A percentile compares a stretch with the other conserved stretches of the same genome.
phyloP scores from a whole-genome alignment of 1,140 invertebrate species.

The Heterodera schachtii region DNA sequence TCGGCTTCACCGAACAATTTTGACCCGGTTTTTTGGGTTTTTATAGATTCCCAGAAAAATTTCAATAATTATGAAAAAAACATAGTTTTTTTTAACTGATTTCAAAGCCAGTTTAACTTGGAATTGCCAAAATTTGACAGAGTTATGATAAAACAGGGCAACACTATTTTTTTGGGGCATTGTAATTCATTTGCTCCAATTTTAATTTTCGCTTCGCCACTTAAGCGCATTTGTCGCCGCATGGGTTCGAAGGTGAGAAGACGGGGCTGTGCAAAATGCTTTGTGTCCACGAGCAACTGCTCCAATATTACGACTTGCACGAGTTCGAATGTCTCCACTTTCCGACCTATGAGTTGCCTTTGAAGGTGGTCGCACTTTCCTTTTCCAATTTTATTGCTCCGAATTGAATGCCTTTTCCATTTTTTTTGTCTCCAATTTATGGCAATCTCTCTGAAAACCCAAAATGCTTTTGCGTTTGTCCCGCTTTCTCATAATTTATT shows the following conservation, averaged over 20 bases:
- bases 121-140: no score
- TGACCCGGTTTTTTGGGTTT: no score
- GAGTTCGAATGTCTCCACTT: conserved; percentile 50
- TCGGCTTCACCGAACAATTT: no score
- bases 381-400: neutral
- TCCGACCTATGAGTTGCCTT: conserved; percentile 31
- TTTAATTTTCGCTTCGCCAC: neutral
- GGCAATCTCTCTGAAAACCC: neutral
- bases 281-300: conserved; percentile 22
- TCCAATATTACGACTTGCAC: conserved; percentile 36
- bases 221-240: conserved; percentile 18
- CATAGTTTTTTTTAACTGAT: no score
- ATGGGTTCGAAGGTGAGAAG: conserved; percentile 10
- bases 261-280: conserved; percentile 43
- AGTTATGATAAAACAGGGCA: no score
- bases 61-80: no score
- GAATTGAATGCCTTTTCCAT: neutral
- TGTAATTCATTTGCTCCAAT: neutral
- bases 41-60: no score
- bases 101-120: no score
- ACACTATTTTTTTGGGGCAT: no score
- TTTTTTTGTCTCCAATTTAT: conserved; percentile 29
- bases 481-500: neutral
- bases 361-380: conserved; percentile 36
- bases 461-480: conserved; percentile 16